Conservation (phyloP, 2,888 invertebrate species). For the Amiota mariae region DNA sequence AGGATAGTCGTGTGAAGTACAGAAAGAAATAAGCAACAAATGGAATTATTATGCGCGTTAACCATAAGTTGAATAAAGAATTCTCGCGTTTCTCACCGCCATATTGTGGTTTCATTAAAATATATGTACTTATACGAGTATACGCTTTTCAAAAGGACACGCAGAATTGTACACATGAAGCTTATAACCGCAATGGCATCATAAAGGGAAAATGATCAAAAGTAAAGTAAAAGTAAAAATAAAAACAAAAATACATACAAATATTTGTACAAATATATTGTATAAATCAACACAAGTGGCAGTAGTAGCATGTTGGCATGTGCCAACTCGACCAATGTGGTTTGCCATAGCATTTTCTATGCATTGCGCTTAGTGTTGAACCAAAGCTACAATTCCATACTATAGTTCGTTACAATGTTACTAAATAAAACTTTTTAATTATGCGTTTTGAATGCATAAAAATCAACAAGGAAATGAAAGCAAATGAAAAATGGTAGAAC, state of each 20-base stretch:
- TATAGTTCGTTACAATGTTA: neutral
- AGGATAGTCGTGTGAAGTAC: too few relatives aligned
- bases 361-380: too few relatives aligned
- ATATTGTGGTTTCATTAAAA: conserved; percentile 32
- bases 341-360: too few relatives aligned
- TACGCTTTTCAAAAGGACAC: conserved; percentile 26
- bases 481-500: too few relatives aligned
- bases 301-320: neutral
- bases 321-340: neutral
- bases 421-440: conserved; percentile 57
- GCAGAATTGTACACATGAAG: conserved; percentile 18
- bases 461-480: conserved; percentile 35
- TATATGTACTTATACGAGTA: too few relatives aligned
- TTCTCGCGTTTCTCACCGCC: conserved; percentile 12
- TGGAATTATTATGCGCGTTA: conserved; percentile 18
- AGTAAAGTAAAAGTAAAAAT: conserved; percentile 1
- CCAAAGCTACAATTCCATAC: too few relatives aligned
- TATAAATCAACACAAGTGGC: conserved; percentile 13
- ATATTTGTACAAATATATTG: too few relatives aligned
- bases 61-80: conserved; percentile 31
- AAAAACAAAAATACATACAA: neutral
- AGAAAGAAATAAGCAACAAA: conserved; percentile 4
- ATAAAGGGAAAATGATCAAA: conserved; percentile 29
- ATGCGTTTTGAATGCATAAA: conserved; percentile 49
- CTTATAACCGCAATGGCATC: conserved; percentile 38